Conservation (phyloP, 2,888 invertebrate species). For the Encarsia formosa region DNA sequence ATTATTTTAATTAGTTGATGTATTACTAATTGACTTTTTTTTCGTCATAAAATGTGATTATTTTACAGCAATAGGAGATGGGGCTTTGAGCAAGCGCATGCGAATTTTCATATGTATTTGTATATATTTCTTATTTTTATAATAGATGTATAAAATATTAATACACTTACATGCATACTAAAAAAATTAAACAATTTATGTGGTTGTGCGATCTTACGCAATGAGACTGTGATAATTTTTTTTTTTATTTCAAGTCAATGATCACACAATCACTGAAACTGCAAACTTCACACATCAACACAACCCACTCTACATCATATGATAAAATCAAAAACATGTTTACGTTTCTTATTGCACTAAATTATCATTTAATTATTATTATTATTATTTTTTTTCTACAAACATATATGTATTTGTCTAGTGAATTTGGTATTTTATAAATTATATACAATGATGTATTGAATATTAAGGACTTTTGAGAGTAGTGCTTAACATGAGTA, state of each 20-base stretch:
- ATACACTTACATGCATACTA: constrained; percentile 31
- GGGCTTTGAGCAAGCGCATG: constrained; percentile 48
- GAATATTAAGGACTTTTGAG: constrained; percentile 16
- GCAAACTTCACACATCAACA: no score
- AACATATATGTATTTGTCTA: constrained; percentile 17
- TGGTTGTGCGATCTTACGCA: constrained; percentile 18
- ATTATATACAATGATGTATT: no score
- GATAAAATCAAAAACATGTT: no score
- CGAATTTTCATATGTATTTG: constrained; percentile 37
- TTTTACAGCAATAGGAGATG: constrained; percentile 46
- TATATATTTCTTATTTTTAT: constrained; percentile 33
- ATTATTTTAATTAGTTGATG: constrained; percentile 35
- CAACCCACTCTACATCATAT: no score
- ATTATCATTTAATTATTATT: constrained; percentile 1
- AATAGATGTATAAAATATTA: constrained; percentile 34
- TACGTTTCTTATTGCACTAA: no score
- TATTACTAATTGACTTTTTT: constrained; percentile 41
- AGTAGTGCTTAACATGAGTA: neutral
- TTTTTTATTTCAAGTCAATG: no score
- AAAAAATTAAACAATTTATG: constrained; percentile 5
- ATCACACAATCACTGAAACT: no score
- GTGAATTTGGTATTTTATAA: constrained; percentile 18
- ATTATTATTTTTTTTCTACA: constrained; percentile 3
- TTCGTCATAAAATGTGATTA: constrained; percentile 24
- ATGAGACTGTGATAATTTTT: no score